Evolutionary conservation across 2,113 vertebrate genomes (phyloP).

Genomic region (Gymnogyps californianus): DNA sequence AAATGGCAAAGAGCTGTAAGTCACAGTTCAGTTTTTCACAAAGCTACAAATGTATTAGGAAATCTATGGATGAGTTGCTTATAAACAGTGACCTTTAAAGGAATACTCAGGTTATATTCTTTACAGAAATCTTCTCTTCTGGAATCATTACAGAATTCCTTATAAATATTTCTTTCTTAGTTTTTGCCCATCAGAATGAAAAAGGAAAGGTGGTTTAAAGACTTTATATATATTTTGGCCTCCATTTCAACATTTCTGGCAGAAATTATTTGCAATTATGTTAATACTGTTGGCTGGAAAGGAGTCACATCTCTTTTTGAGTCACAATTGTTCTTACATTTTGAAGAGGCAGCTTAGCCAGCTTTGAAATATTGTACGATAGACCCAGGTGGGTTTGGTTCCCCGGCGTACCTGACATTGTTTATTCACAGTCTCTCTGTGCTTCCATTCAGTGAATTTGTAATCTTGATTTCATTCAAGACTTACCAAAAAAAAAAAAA

Average conservation of each 20-base stretch:
- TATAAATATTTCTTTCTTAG: background rate
- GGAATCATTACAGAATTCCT: background rate
- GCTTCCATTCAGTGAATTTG: background rate
- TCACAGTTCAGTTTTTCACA: background rate
- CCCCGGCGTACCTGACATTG: background rate
- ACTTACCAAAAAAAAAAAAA: background rate
- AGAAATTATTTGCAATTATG: background rate
- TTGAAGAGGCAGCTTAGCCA: background rate
- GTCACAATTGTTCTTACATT: background rate
- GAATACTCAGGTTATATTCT: background rate
- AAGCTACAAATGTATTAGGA: background rate
- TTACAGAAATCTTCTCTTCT: background rate
- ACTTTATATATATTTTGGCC: background rate
- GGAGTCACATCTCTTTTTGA: background rate
- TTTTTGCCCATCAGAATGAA: background rate
- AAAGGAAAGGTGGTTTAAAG: background rate
- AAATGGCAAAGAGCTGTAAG: background rate
- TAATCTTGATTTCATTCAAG: background rate
- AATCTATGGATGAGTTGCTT: background rate
- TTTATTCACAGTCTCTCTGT: background rate
- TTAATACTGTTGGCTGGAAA: background rate
- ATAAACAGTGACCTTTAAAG: background rate
- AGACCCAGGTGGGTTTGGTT: background rate
- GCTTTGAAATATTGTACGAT: rapidly evolving
- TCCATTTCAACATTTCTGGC: background rate